Evolutionary conservation across 2,113 vertebrate species (phyloP).

Genomic region (Picathartes gymnocephalus): DNA sequence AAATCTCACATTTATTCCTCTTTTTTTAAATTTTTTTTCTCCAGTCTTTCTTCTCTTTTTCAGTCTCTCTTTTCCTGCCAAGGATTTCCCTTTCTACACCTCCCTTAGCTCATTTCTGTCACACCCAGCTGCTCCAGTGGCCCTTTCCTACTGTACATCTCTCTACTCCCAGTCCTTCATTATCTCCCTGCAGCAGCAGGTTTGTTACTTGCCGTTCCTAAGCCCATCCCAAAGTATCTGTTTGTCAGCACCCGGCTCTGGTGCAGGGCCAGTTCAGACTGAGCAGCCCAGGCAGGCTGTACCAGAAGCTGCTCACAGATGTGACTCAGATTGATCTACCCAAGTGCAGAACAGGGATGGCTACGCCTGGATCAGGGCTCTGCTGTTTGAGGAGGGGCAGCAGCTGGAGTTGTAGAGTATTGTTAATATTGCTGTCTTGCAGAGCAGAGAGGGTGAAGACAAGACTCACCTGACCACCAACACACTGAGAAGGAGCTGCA

Average conservation of each 20-base stretch:
- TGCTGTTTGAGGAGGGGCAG: not conserved
- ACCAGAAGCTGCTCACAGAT: not conserved
- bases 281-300: not conserved
- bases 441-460: not conserved
- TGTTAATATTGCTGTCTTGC: not conserved
- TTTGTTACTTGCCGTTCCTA: not conserved
- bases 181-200: not conserved
- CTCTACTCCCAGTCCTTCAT: accelerated
- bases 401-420: not conserved
- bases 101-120: not conserved
- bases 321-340: not conserved
- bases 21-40: not conserved
- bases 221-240: not conserved
- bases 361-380: not conserved
- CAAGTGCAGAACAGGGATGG: not conserved
- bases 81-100: not conserved
- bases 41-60: not conserved
- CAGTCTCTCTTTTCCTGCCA: not conserved
- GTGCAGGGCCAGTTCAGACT: not conserved
- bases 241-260: not conserved
- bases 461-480: not conserved
- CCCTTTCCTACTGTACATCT: not conserved
- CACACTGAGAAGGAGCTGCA: not conserved
- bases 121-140: not conserved
- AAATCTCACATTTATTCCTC: not conserved